Percentiles rank a stretch among this genome's conserved stretches.
These are phyloP conservation scores for Eulemur albifrons DNA, from an alignment of 2,797 vertebrate species.

Conservation along the genomic window DNA sequence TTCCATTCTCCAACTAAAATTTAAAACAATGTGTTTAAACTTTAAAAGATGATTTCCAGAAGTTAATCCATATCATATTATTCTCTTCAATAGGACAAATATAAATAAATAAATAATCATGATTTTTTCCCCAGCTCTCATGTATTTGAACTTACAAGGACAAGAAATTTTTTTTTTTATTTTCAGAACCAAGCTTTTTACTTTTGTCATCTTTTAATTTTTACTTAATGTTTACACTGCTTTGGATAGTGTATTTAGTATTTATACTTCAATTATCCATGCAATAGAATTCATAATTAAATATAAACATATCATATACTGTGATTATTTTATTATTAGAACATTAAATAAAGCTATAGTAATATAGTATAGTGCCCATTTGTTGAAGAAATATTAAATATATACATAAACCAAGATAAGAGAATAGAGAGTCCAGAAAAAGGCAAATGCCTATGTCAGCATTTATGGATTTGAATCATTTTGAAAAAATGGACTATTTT, in stretches of 20 bases:
- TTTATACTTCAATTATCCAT: background rate
- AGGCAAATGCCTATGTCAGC: background rate
- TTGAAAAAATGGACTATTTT: background rate
- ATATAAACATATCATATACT: background rate
- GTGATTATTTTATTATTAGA: background rate
- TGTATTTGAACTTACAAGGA: background rate
- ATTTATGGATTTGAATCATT: slow-evolving; percentile 3
- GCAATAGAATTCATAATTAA: background rate
- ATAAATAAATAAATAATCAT: background rate
- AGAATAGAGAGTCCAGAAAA: background rate
- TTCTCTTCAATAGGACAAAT: background rate
- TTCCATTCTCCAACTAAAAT: slow-evolving; percentile 18
- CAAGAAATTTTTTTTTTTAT: background rate
- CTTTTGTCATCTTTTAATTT: background rate
- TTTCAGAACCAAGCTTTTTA: background rate
- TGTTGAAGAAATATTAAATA: background rate
- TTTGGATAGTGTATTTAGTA: background rate
- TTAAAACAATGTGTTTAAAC: slow-evolving; percentile 40
- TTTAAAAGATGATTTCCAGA: slow-evolving; percentile 29
- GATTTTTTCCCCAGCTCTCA: background rate
- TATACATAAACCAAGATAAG: background rate
- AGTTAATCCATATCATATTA: background rate
- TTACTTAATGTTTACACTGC: background rate
- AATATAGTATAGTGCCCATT: background rate
- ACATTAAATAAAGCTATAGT: background rate